Evolutionary conservation across 2,113 vertebrate genomes (phyloP).

Genomic region (Numida meleagris): DNA sequence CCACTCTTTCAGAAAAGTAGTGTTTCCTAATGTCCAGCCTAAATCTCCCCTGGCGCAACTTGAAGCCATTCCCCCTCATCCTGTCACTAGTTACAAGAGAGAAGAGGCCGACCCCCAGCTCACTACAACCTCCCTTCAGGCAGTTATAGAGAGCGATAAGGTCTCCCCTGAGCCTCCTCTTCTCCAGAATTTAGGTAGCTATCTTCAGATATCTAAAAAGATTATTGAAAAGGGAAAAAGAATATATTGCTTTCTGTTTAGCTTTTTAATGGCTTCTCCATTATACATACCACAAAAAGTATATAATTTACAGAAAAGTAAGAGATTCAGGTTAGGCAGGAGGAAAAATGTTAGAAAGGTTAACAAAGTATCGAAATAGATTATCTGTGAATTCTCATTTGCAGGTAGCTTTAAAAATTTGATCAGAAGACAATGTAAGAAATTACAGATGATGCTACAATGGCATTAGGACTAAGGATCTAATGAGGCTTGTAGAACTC

Average conservation of each 20-base stretch:
- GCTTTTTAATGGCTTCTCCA: fast-evolving
- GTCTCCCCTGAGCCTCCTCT: no score
- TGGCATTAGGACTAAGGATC: not conserved
- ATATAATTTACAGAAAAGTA: not conserved
- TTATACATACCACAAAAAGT: not conserved
- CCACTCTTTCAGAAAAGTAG: no score
- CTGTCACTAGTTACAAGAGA: no score
- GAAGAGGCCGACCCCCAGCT: no score
- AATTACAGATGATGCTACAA: not conserved
- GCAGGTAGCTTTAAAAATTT: not conserved
- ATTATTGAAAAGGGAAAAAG: not conserved
- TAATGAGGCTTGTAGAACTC: not conserved
- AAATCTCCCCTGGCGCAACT: no score
- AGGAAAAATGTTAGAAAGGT: not conserved
- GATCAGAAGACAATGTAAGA: not conserved
- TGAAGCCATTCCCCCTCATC: no score
- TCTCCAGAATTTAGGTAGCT: no score
- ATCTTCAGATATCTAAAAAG: not conserved
- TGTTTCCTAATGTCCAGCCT: no score
- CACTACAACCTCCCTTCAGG: no score
- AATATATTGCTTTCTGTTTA: fast-evolving
- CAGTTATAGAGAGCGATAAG: no score
- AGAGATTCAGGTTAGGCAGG: not conserved
- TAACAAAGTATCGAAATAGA: not conserved
- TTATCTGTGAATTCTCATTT: fast-evolving